Base-by-base conservation (phyloP, 2,888 invertebrate genomes). In the Euproctis similis region DNA sequence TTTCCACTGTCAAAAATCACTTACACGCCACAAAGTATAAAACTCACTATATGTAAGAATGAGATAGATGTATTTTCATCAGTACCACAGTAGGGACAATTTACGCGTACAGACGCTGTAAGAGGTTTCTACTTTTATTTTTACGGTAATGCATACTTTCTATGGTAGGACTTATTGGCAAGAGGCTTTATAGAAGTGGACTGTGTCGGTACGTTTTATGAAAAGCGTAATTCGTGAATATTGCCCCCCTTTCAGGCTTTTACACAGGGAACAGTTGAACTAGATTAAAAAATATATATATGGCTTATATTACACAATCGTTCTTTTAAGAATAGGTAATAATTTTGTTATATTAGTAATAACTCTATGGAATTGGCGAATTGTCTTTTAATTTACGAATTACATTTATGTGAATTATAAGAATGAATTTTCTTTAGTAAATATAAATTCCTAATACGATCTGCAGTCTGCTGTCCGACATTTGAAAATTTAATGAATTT, bases 81-180 rank as follows among this genome's bases (percentile, higher is more conserved):
- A 39, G 17, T 30, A 36, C 38, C 31, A 30, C 25, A 19, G 34
- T 32, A 37, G 41, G 46, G 45, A 61, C 51, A 56, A 58, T 63
- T 60, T 59, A 55, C 51, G 49, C 47, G 58, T 66, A 64, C 59
- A 59, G 51, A 47, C 56, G 30, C 46, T 48, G 52, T 70, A 69
- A 73, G 59, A 74, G 75, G 70, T 69, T 70, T 43, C 39, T 44
- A 63, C 59, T 69, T 68, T 75, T 73, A 72, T 67, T 73, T 72
- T 74, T 69, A 75, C 64, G 64, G 64, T 74, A 69, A 74, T 72
- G 65, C 64, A 48, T 57, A 63, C 56, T 61, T 59, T 55, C 50
- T 53, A 53, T 48, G 37, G 55, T 37, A 44, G 33, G 47, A 62
- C 55, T 66, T 64, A 59, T 66, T 59, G 59, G 59, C 48, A 39